Conservation (phyloP, 1,140 invertebrate species). For the Drosophila dunni region DNA sequence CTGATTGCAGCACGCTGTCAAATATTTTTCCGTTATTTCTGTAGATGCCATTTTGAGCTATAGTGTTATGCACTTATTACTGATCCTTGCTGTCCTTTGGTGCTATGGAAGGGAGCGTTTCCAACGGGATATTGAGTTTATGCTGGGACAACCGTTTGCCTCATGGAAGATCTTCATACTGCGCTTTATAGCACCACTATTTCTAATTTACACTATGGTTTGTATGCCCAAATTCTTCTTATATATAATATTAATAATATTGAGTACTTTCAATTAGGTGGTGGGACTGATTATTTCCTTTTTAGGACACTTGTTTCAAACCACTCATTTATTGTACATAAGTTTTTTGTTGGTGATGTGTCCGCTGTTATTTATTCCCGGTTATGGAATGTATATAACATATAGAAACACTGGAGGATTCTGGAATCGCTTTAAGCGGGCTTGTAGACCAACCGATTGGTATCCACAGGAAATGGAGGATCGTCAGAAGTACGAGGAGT, state of each 20-base stretch:
- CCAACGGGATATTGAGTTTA: slow-evolving; percentile 90
- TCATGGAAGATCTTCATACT: slow-evolving; percentile 76
- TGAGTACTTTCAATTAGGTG: slow-evolving; percentile 47
- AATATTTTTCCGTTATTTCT: slow-evolving; percentile 48
- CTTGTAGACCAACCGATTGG: slow-evolving; percentile 76
- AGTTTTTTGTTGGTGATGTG: slow-evolving; percentile 48
- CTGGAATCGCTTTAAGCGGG: slow-evolving; percentile 54
- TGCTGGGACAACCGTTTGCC: slow-evolving; percentile 90
- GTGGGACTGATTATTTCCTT: neutral
- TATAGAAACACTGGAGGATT: slow-evolving; percentile 59
- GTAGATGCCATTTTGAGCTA: slow-evolving; percentile 88
- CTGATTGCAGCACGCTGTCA: slow-evolving; percentile 52
- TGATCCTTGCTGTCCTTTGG: slow-evolving; percentile 90
- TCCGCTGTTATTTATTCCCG: slow-evolving; percentile 66
- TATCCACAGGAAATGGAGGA: slow-evolving; percentile 73
- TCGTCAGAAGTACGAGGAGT: slow-evolving; percentile 73
- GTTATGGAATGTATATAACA: slow-evolving; percentile 63
- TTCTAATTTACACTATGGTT: slow-evolving; percentile 59
- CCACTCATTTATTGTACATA: neutral
- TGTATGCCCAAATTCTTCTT: neutral
- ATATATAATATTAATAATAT: neutral
- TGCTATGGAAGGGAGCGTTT: slow-evolving; percentile 91
- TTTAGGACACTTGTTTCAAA: slow-evolving; percentile 32
- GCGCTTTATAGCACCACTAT: slow-evolving; percentile 69
- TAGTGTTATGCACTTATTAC: slow-evolving; percentile 89